Evolutionary conservation across 1,140 invertebrate genomes (phyloP).

Genomic region (Chrysoperla carnea): DNA sequence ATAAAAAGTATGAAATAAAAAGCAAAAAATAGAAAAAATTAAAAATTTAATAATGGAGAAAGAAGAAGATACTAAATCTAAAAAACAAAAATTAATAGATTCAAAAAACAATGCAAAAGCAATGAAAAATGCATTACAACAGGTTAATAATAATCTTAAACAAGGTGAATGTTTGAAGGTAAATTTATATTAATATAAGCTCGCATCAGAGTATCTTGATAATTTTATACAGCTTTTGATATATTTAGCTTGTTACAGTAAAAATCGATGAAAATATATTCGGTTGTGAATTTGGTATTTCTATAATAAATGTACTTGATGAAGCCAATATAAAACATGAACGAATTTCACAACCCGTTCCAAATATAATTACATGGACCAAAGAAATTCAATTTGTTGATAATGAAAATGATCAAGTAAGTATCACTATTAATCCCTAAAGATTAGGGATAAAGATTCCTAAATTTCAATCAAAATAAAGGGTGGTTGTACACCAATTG

Average conservation of each 20-base stretch:
- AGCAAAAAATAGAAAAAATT: conserved; percentile 1
- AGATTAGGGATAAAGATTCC: too few species aligned
- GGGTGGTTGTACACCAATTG: too few species aligned
- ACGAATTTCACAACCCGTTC: conserved; percentile 16
- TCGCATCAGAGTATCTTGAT: conserved; percentile 10
- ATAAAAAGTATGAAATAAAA: too few species aligned
- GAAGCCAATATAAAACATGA: conserved; percentile 15
- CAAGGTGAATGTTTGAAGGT: conserved; percentile 36
- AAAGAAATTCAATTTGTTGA: conserved; percentile 16
- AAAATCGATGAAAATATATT: conserved; percentile 25
- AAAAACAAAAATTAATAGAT: conserved; percentile 8
- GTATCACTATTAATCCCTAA: conserved; percentile 6
- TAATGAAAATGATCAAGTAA: conserved; percentile 6
- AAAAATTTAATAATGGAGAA: conserved; percentile 5
- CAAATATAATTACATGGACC: conserved; percentile 27
- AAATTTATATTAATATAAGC: conserved; percentile 4
- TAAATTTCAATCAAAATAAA: too few species aligned
- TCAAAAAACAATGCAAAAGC: conserved; percentile 21
- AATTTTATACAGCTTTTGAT: neutral
- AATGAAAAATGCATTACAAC: conserved; percentile 14
- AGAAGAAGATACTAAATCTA: conserved; percentile 3
- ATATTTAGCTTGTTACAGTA: conserved; percentile 26
- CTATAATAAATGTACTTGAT: conserved; percentile 15
- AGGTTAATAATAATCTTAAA: conserved; percentile 21
- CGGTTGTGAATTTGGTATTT: conserved; percentile 13